Evolutionary conservation across 1,140 invertebrate genomes (phyloP).

Genomic region (Hirudo medicinalis): DNA sequence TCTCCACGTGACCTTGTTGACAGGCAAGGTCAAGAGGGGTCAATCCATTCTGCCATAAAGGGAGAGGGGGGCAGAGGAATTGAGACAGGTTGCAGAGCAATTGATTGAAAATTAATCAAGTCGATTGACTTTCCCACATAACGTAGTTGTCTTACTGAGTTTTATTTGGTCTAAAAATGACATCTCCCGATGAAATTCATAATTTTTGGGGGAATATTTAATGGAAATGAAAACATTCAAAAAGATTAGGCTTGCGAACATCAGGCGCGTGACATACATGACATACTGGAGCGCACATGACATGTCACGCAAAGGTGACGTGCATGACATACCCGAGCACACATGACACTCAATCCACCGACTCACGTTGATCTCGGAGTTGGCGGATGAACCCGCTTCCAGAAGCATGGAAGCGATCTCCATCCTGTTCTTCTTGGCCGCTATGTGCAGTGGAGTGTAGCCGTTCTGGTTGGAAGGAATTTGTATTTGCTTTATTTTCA

Average conservation of each 20-base stretch:
- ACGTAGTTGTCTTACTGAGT: background rate
- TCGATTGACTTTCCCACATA: background rate
- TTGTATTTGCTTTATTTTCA: conserved; percentile 43
- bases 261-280: background rate
- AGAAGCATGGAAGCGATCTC: conserved; percentile 72
- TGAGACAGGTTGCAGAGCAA: background rate
- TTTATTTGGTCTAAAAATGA: background rate
- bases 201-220: no score
- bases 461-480: conserved; percentile 71
- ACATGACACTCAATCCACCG: background rate
- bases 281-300: background rate
- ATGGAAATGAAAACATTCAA: no score
- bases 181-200: background rate
- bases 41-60: conserved; percentile 52
- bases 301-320: background rate
- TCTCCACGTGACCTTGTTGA: conserved; percentile 83
- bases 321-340: background rate
- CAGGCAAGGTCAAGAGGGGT: conserved; percentile 81
- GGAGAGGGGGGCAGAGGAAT: no score
- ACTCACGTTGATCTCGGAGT: conserved; percentile 75
- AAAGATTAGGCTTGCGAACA: no score
- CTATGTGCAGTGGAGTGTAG: conserved; percentile 94
- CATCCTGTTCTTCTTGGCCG: conserved; percentile 92
- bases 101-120: background rate
- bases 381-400: conserved; percentile 85